Conservation (phyloP, 2,113 vertebrate genomes). For the Lipophrys pholis region DNA sequence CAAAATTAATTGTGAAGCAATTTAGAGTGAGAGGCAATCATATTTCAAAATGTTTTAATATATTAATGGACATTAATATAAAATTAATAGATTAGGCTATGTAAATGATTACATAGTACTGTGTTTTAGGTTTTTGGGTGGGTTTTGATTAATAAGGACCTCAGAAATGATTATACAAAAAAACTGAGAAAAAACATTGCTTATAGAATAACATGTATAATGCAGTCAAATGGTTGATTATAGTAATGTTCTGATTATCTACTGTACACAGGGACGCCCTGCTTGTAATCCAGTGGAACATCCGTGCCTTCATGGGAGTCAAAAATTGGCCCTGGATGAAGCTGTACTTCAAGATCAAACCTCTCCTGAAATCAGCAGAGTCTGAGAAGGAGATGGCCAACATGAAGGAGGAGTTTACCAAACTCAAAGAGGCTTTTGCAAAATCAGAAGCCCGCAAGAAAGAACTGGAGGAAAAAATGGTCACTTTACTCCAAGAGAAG, state of each 20-base stretch:
- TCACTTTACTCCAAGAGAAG: conserved; percentile 92
- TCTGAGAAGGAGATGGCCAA: conserved; percentile 89
- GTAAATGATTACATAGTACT: too few species aligned
- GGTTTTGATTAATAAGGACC: too few species aligned
- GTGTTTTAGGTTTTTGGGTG: not conserved
- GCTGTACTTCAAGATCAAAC: conserved; percentile 93
- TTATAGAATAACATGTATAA: too few species aligned
- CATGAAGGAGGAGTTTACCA: conserved; percentile 88
- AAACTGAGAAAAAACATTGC: too few species aligned
- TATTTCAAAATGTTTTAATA: too few species aligned
- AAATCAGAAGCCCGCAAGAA: conserved; percentile 91
- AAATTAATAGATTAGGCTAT: not conserved
- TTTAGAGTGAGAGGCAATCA: not conserved
- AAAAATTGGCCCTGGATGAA: conserved; percentile 96
- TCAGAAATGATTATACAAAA: too few species aligned
- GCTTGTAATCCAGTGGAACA: conserved; percentile 91
- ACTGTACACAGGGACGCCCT: conserved; percentile 84
- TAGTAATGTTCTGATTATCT: not conserved
- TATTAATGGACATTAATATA: conserved; percentile 9
- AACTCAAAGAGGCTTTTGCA: conserved; percentile 87
- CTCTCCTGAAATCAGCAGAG: conserved; percentile 89
- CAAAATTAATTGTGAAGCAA: not conserved
- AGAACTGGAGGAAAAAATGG: conserved; percentile 95
- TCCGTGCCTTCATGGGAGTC: conserved; percentile 92
- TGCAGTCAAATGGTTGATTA: too few species aligned